phyloP scores from a whole-genome alignment of 2,888 invertebrate genomes.

The Napeogenes inachia region DNA sequence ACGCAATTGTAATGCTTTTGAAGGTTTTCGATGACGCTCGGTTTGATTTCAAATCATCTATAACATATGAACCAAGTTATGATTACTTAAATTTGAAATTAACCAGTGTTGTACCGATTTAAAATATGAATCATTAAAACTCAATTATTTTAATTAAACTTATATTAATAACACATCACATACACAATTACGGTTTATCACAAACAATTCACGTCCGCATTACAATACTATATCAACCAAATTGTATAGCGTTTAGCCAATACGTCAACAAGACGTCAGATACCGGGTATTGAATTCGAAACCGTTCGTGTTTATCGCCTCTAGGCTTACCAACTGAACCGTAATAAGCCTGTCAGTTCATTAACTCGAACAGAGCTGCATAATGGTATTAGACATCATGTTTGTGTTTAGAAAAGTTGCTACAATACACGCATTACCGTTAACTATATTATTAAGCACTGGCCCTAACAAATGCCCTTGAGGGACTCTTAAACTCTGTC shows the following conservation, averaged over 20 bases:
- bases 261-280: constrained; percentile 30
- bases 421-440: constrained; percentile 7
- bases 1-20: no score
- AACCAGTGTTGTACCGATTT: no score
- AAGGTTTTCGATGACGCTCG: no score
- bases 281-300: constrained; percentile 31
- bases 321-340: constrained; percentile 33
- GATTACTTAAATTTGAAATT: no score
- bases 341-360: constrained; percentile 35
- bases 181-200: background rate
- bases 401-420: constrained; percentile 17
- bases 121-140: no score
- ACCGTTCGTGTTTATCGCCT: constrained; percentile 31
- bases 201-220: background rate
- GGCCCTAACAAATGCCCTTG: constrained; percentile 1
- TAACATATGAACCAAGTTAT: no score
- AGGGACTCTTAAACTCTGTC: constrained; percentile 1
- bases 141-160: no score
- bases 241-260: constrained; percentile 10
- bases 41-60: no score
- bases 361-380: constrained; percentile 28
- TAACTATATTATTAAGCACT: constrained; percentile 2
- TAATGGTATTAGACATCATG: constrained; percentile 26
- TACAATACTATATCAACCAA: constrained; percentile 3
- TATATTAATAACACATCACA: no score